Conservation (phyloP, 2,797 vertebrate species). For the Enteromius thamalakanensis region DNA sequence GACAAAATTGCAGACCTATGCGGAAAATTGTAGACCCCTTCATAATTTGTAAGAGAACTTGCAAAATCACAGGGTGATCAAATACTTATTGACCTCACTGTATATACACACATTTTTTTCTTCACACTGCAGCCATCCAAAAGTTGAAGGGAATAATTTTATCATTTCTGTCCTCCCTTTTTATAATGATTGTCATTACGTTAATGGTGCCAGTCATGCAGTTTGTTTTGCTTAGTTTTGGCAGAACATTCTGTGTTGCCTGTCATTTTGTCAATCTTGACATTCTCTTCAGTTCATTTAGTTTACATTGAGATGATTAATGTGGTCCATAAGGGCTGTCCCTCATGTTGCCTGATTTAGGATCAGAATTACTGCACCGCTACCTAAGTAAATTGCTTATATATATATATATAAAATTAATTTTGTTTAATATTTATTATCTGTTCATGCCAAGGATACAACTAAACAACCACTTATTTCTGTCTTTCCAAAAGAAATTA, state of each 20-base stretch:
- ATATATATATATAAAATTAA: not conserved
- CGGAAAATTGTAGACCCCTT: no score
- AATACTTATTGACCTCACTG: no score
- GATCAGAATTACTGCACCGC: not conserved
- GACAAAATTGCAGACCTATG: no score
- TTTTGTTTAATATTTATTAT: no score
- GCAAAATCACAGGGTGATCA: no score
- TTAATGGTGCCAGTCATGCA: not conserved
- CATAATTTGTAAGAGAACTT: no score
- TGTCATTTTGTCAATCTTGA: slow-evolving; percentile 14
- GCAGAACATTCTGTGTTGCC: not conserved
- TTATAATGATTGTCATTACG: slow-evolving; percentile 2
- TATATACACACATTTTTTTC: not conserved
- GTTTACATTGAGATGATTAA: slow-evolving; percentile 42
- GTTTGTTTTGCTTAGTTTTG: not conserved
- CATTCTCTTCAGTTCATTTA: slow-evolving; percentile 36
- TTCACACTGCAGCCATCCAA: not conserved
- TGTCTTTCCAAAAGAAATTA: not conserved
- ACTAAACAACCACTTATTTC: not conserved
- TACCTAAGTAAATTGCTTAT: not conserved
- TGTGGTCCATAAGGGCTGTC: slow-evolving; percentile 14
- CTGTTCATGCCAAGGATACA: not conserved
- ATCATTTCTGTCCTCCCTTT: not conserved
- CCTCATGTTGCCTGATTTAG: slow-evolving; percentile 6
- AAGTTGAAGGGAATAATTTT: not conserved